These are phyloP conservation scores for Zaprionus gabonicus DNA, from an alignment of 1,140 invertebrate species.

Conservation along the genomic window DNA sequence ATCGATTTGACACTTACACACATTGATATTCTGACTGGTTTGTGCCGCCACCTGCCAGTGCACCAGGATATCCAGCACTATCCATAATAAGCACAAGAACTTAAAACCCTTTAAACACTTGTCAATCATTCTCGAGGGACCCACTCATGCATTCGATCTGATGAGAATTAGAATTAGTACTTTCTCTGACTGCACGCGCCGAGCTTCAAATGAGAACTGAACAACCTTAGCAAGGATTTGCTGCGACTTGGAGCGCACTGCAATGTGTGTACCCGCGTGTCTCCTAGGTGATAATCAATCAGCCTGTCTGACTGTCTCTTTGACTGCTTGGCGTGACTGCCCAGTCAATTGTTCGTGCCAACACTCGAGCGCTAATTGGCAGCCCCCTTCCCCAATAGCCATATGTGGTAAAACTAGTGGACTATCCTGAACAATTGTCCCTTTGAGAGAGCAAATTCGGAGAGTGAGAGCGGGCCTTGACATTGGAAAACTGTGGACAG, in stretches of 20 bases:
- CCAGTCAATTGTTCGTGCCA: conserved; percentile 48
- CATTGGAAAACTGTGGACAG: not conserved
- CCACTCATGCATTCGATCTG: conserved; percentile 19
- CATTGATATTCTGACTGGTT: conserved; percentile 81
- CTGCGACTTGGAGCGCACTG: conserved; percentile 11
- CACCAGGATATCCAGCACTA: conserved; percentile 27
- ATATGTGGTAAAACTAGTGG: not conserved
- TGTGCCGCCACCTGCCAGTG: conserved; percentile 55
- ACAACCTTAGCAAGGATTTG: conserved; percentile 5
- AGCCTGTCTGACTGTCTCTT: not conserved
- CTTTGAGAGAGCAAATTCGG: not conserved
- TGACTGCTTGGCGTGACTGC: conserved; percentile 6
- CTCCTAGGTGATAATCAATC: conserved; percentile 82
- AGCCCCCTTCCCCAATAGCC: not conserved
- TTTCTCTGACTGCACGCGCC: conserved; percentile 25
- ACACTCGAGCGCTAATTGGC: conserved; percentile 40
- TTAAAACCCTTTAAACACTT: conserved; percentile 32
- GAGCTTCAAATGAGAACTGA: conserved; percentile 62
- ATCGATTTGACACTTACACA: conserved; percentile 74
- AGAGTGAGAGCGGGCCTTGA: not conserved
- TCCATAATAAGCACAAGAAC: conserved; percentile 44
- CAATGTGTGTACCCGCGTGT: conserved; percentile 64
- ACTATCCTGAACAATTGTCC: not conserved
- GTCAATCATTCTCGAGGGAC: conserved; percentile 36
- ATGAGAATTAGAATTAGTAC: not conserved